phyloP scores from a whole-genome alignment of 2,797 vertebrate genomes.

The Sebastes jordani region DNA sequence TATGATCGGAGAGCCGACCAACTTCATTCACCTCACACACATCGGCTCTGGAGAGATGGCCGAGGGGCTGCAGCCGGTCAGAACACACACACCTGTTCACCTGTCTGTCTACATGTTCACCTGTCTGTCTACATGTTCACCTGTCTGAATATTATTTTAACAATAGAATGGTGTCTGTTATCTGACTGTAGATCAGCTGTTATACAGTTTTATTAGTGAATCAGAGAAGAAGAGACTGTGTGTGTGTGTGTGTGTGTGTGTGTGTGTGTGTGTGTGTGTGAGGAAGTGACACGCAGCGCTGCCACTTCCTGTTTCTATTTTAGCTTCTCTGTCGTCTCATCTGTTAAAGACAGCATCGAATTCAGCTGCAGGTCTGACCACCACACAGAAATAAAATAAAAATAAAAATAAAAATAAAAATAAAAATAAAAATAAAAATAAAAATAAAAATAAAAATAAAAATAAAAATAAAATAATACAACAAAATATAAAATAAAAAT shows the following conservation, averaged over 20 bases:
- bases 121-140: not conserved
- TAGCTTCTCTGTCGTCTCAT: not conserved
- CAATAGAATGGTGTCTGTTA: too few species aligned
- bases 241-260: too few species aligned
- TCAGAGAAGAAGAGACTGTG: too few species aligned
- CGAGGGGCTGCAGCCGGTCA: constrained; percentile 86
- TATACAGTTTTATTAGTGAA: too few species aligned
- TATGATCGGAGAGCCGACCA: constrained; percentile 94
- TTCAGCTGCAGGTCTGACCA: not conserved
- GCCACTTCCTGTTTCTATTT: constrained; percentile 40
- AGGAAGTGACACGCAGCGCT: too few species aligned
- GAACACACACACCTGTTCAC: not conserved
- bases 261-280: too few species aligned
- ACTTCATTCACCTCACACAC: constrained; percentile 93
- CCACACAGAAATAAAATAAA: not conserved
- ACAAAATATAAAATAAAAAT: not conserved
- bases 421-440: too few species aligned
- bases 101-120: not conserved
- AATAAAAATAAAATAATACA: too few species aligned
- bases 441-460: too few species aligned
- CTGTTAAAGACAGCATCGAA: not conserved
- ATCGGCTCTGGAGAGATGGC: constrained; percentile 93
- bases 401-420: not conserved
- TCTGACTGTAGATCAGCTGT: too few species aligned
- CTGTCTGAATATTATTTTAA: not conserved